A percentile compares a stretch with the other conserved stretches of the same genome.
These are phyloP conservation scores for Cosmia trapezina DNA, from an alignment of 2,888 invertebrate genomes.

Conservation along the genomic window DNA sequence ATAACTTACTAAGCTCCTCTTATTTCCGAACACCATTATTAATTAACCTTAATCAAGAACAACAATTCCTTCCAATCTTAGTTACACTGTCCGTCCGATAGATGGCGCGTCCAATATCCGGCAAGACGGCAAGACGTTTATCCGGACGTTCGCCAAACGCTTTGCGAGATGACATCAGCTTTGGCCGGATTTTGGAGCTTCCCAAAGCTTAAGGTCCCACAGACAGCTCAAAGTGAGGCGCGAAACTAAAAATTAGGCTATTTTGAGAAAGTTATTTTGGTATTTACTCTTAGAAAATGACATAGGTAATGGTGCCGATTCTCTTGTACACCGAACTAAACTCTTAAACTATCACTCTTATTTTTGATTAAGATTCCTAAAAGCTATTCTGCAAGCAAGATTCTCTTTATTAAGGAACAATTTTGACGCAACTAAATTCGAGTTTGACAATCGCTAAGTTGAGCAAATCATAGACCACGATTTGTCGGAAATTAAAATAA, in stretches of 20 bases:
- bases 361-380: too few relatives aligned
- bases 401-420: too few relatives aligned
- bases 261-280: too few relatives aligned
- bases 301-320: too few relatives aligned
- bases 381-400: too few relatives aligned
- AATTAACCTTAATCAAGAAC: constrained; percentile 36
- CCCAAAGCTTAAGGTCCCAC: constrained; percentile 29
- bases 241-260: neutral
- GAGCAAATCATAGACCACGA: too few relatives aligned
- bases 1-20: neutral
- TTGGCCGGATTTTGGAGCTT: constrained; percentile 52
- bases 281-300: too few relatives aligned
- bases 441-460: too few relatives aligned
- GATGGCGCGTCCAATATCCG: constrained; percentile 64
- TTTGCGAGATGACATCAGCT: constrained; percentile 60
- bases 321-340: too few relatives aligned
- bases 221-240: constrained; percentile 20
- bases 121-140: constrained; percentile 55
- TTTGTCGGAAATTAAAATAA: too few relatives aligned
- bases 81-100: constrained; percentile 45
- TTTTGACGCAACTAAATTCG: too few relatives aligned
- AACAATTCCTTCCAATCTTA: constrained; percentile 41
- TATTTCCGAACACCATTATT: constrained; percentile 8
- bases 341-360: too few relatives aligned
- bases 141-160: constrained; percentile 54